A percentile compares a stretch with the other conserved stretches of the same genome.
These are phyloP conservation scores for Corvus cornix DNA, from an alignment of 2,113 vertebrate species.

Conservation along the genomic window DNA sequence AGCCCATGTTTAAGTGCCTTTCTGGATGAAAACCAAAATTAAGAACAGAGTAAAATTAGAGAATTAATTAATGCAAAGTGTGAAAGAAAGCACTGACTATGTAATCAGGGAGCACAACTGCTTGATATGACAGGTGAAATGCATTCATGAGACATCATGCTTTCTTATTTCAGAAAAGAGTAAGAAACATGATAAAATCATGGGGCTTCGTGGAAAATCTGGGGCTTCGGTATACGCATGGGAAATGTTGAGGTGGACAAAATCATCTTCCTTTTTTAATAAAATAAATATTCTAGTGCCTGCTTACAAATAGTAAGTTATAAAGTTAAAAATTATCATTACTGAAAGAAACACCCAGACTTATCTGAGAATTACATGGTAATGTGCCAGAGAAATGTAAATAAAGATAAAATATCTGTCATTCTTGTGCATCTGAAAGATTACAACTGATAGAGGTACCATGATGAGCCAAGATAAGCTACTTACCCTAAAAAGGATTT, in stretches of 20 bases:
- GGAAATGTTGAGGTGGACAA: not conserved
- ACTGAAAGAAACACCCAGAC: not conserved
- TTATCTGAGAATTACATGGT: not conserved
- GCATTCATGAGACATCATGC: not conserved
- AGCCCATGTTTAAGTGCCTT: not conserved
- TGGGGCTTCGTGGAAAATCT: not conserved
- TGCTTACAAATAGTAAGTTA: not conserved
- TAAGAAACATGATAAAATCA: not conserved
- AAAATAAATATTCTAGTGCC: not conserved
- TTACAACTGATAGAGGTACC: not conserved
- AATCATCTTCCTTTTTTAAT: not conserved
- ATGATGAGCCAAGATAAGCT: not conserved
- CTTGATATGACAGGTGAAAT: not conserved
- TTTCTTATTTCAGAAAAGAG: not conserved
- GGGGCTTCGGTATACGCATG: not conserved
- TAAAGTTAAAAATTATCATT: not conserved
- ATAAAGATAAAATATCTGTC: not conserved
- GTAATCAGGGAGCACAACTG: not conserved
- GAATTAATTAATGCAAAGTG: not conserved
- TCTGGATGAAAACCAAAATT: not conserved
- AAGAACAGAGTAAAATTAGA: not conserved
- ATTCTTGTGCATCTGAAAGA: not conserved
- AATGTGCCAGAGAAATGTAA: not conserved
- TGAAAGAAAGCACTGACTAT: not conserved
- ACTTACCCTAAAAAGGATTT: not conserved